Conservation (phyloP, 2,797 vertebrate species). For the Botia kubotai region DNA sequence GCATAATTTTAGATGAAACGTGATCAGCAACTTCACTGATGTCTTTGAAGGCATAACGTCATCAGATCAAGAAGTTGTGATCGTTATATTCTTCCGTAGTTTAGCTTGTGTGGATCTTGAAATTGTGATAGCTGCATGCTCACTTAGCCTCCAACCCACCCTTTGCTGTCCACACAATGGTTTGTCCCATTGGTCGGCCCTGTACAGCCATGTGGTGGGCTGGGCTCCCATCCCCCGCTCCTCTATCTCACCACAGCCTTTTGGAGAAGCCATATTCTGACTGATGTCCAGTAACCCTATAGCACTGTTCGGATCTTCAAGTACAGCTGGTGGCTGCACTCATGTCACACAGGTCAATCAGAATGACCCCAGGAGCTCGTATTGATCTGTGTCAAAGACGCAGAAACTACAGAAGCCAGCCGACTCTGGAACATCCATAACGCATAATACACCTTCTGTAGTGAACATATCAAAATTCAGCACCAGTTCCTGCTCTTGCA, state of each 20-base stretch:
- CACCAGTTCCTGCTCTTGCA: neutral
- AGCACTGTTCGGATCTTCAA: constrained; percentile 73
- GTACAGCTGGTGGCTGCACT: constrained; percentile 81
- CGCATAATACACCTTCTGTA: neutral
- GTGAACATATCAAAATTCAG: constrained; percentile 9
- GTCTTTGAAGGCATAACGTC: neutral
- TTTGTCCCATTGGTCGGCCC: constrained; percentile 13
- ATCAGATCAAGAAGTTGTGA: neutral
- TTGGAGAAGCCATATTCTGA: constrained; percentile 74
- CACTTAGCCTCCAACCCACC: neutral
- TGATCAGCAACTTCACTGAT: neutral
- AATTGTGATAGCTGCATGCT: constrained; percentile 64
- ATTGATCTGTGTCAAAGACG: constrained; percentile 69
- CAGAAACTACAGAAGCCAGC: constrained; percentile 53
- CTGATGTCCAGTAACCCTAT: constrained; percentile 81
- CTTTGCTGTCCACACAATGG: constrained; percentile 5
- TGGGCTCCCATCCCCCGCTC: constrained; percentile 48
- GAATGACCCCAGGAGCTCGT: constrained; percentile 70
- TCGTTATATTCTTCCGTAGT: neutral
- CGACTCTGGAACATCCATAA: constrained; percentile 7
- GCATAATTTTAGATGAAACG: neutral
- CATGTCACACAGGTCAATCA: constrained; percentile 76
- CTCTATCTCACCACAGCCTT: constrained; percentile 58
- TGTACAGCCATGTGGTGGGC: constrained; percentile 37
- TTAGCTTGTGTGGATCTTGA: constrained; percentile 26